Base-by-base conservation (phyloP, 2,888 invertebrate species). In the Orthosia gothica region DNA sequence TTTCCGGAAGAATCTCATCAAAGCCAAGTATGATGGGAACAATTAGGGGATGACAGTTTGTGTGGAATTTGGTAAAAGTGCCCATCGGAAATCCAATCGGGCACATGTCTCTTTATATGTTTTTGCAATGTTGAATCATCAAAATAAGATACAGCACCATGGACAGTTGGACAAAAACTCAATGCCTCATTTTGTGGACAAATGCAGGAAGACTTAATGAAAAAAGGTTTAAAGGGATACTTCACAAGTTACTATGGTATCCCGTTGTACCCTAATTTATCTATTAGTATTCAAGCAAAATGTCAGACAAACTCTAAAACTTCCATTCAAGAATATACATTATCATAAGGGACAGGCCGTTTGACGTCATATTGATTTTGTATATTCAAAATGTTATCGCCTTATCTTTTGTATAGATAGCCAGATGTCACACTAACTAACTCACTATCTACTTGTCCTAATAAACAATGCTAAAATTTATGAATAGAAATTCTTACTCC, bases 331-430 rank as follows among this genome's bases (percentile, higher is more conserved):
- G 64, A 47, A 74, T 68, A 57, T n/a, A 5, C 18, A 23, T 40
- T 61, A 40, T 68, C 32, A 26, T 3, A 20, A 11, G 55, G 23
- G 40, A 70, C 49, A 55, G 45, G 32, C 71, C 61, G 20, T 62
- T 49, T 75, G 65, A 66, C 75, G 72, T 62, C 61, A 75, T 50
- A 18, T 23, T n/a, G 40, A 52, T 71, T 47, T n/a, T 55, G 61
- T 64, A 61, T 61, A 45, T 66, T 23, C 47, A 57, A 18, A 55
- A 15, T 52, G 3, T 70, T 64, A 70, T 59, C 58, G 20, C 13
- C 26, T 63, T 70, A 63, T 70, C 20, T 26, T n/a, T 52, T 32
- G 20, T 20, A 45, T 49, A 40, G 66, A 66, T 13, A 20, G 20
- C 32, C 18, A 61, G 49, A 52, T 59, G 26, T 12, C 11, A 18